These are phyloP conservation scores for Caenorhabditis uteleia DNA, from an alignment of 2,888 invertebrate genomes.

Conservation along the genomic window DNA sequence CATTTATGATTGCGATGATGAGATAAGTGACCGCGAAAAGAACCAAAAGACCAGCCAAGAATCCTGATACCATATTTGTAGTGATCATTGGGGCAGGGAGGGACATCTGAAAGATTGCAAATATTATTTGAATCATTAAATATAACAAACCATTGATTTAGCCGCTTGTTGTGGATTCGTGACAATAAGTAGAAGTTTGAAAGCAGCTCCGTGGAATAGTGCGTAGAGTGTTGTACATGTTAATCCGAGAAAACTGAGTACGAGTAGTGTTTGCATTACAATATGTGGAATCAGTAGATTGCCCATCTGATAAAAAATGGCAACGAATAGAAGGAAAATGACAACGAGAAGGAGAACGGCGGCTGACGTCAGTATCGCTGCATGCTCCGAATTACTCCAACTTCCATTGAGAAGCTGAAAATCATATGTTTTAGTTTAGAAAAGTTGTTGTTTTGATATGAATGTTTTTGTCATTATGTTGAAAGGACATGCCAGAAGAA, in stretches of 20 bases:
- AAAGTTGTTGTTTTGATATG: neutral
- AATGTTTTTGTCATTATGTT: neutral
- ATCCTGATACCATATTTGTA: conserved; percentile 19
- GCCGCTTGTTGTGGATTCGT: conserved; percentile 26
- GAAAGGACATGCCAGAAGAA: no score
- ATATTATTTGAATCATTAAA: neutral
- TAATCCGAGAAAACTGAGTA: conserved; percentile 22
- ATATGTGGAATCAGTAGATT: conserved; percentile 32
- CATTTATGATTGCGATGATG: conserved; percentile 22
- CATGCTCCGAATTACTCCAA: conserved; percentile 27
- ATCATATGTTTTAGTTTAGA: neutral
- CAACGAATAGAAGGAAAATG: conserved; percentile 25
- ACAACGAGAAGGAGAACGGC: conserved; percentile 26
- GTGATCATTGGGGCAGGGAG: conserved; percentile 27
- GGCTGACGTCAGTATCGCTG: conserved; percentile 12
- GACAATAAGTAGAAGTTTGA: conserved; percentile 20
- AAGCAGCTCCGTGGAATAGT: conserved; percentile 27
- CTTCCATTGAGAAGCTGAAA: conserved; percentile 26
- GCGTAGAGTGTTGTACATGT: conserved; percentile 24
- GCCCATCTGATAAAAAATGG: conserved; percentile 25
- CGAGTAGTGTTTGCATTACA: conserved; percentile 29
- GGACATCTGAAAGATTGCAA: conserved; percentile 10
- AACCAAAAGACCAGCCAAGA: conserved; percentile 15
- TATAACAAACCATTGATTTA: conserved; percentile 14
- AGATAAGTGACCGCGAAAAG: conserved; percentile 20